These are phyloP conservation scores for Melanocharis versteri DNA, from an alignment of 2,113 vertebrate species.

Conservation along the genomic window DNA sequence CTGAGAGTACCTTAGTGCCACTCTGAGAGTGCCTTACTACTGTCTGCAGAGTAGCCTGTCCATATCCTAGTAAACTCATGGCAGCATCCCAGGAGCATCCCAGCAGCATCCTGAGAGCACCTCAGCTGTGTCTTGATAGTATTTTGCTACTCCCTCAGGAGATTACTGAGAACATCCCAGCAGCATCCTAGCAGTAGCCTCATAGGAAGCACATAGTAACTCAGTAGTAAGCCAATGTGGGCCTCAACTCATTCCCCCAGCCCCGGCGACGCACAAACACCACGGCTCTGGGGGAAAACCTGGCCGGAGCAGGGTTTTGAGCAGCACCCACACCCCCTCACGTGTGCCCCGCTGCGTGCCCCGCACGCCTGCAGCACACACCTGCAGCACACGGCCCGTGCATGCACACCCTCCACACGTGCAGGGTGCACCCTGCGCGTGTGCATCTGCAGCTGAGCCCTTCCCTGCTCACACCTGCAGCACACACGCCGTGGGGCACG, in stretches of 20 bases:
- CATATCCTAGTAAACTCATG: neutral
- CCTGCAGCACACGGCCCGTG: neutral
- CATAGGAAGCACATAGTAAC: rapidly evolving
- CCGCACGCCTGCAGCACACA: too few species aligned
- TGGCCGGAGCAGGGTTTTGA: rapidly evolving
- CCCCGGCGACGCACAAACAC: rapidly evolving
- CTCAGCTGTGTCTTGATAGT: rapidly evolving
- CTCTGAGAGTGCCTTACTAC: neutral
- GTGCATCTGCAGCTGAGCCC: neutral
- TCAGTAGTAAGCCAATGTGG: neutral
- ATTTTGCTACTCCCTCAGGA: neutral
- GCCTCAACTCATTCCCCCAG: neutral
- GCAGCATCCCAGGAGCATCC: rapidly evolving
- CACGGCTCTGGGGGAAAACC: neutral
- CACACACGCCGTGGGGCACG: too few species aligned
- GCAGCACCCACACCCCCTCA: rapidly evolving
- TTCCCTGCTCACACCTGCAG: neutral
- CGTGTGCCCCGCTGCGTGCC: neutral
- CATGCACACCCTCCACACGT: rapidly evolving
- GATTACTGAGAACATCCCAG: neutral
- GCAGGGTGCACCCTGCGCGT: rapidly evolving
- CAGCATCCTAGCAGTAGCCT: rapidly evolving
- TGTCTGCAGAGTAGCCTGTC: neutral
- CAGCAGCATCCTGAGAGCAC: neutral
- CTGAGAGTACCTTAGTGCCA: neutral